Conservation (phyloP, 2,797 vertebrate species). For the Sebastes jordani region DNA sequence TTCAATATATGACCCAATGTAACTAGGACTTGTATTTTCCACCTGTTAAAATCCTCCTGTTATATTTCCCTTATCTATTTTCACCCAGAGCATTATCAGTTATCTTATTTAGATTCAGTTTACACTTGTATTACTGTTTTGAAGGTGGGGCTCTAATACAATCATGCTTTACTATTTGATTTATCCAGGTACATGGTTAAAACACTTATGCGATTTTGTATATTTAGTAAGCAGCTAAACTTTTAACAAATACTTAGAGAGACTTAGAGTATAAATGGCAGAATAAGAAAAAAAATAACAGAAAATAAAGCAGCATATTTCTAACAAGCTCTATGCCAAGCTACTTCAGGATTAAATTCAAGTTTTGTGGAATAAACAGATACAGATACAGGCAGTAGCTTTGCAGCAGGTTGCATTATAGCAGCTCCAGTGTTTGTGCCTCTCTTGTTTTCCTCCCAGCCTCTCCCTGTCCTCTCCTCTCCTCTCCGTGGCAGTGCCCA, state of each 20-base stretch:
- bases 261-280: not conserved
- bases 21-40: not conserved
- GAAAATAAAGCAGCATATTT: not conserved
- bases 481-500: constrained; percentile 45
- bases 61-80: not conserved
- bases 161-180: not conserved
- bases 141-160: not conserved
- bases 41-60: not conserved
- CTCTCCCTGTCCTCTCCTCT: constrained; percentile 6
- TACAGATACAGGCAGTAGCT: not conserved
- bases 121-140: not conserved
- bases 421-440: not conserved
- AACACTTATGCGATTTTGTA: not conserved
- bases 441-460: not conserved
- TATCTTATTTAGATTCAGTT: not conserved
- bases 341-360: not conserved
- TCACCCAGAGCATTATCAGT: not conserved
- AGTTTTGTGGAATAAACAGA: not conserved
- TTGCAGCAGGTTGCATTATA: not conserved
- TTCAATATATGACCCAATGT: not conserved
- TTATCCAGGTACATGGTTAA: not conserved
- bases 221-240: not conserved
- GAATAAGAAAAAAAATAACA: not conserved
- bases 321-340: not conserved
- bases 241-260: not conserved